A percentile compares a stretch with the other conserved stretches of the same genome.
phyloP scores from a whole-genome alignment of 2,113 vertebrate genomes.

The Castor canadensis region DNA sequence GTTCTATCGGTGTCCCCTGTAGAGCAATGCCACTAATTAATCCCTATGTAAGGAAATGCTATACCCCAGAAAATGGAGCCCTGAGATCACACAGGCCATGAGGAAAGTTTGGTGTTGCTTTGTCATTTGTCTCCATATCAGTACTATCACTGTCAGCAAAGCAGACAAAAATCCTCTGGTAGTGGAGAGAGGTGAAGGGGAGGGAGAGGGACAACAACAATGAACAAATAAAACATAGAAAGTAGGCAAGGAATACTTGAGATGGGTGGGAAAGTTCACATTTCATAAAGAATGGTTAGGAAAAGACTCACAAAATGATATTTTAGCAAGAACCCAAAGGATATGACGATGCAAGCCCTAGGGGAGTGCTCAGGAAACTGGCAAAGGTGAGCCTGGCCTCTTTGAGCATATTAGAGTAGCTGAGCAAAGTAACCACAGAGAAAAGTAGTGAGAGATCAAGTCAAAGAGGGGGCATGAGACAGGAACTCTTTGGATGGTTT shows the following conservation, averaged over 20 bases:
- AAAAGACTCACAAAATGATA: neutral
- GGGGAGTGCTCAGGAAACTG: neutral
- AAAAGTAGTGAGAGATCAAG: neutral
- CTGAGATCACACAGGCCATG: neutral
- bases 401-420: neutral
- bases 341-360: neutral
- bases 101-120: neutral
- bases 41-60: neutral
- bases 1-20: neutral
- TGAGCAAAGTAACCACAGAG: neutral
- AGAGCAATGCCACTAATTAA: neutral
- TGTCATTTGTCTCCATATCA: neutral
- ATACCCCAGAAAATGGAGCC: neutral
- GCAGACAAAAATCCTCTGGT: neutral
- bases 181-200: neutral
- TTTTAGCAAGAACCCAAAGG: neutral
- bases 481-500: neutral
- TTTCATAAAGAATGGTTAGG: neutral
- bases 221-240: neutral
- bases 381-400: neutral
- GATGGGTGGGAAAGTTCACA: neutral
- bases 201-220: neutral
- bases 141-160: neutral
- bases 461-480: neutral
- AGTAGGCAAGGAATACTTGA: neutral